Evolutionary conservation across 1,140 invertebrate genomes (phyloP).

Genomic region (Microplitis mediator): DNA sequence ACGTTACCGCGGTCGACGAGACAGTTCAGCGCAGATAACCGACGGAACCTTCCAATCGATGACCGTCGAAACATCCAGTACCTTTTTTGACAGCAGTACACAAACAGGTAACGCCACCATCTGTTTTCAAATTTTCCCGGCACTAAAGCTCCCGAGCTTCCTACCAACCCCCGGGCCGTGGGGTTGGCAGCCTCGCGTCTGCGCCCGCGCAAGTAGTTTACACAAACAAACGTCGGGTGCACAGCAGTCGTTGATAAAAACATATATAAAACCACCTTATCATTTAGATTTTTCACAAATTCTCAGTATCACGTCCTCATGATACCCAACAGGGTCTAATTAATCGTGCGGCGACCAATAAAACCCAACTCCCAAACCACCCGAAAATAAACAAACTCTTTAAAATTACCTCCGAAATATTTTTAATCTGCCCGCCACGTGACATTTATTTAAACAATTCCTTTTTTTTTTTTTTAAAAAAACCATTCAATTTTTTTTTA

Average conservation of each 20-base stretch:
- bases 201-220: constrained; percentile 43
- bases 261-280: constrained; percentile 1
- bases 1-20: constrained; percentile 77
- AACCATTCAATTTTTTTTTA: too few relatives aligned
- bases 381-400: too few relatives aligned
- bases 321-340: not conserved
- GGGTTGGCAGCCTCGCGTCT: constrained; percentile 37
- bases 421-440: too few relatives aligned
- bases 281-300: constrained; percentile 5
- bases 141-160: not conserved
- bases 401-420: too few relatives aligned
- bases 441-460: too few relatives aligned
- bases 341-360: too few relatives aligned
- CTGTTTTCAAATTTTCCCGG: constrained; percentile 36
- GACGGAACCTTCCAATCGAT: constrained; percentile 91
- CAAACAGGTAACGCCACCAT: constrained; percentile 79
- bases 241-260: constrained; percentile 33
- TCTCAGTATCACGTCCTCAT: not conserved
- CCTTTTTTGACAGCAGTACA: constrained; percentile 90
- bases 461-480: too few relatives aligned
- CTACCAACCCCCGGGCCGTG: constrained; percentile 52
- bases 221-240: constrained; percentile 33
- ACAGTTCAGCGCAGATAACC: constrained; percentile 87
- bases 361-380: too few relatives aligned
- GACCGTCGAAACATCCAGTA: constrained; percentile 90